phyloP scores from a whole-genome alignment of 35 echinoderm and acorn worm species.

The Apostichopus parvimensis region DNA sequence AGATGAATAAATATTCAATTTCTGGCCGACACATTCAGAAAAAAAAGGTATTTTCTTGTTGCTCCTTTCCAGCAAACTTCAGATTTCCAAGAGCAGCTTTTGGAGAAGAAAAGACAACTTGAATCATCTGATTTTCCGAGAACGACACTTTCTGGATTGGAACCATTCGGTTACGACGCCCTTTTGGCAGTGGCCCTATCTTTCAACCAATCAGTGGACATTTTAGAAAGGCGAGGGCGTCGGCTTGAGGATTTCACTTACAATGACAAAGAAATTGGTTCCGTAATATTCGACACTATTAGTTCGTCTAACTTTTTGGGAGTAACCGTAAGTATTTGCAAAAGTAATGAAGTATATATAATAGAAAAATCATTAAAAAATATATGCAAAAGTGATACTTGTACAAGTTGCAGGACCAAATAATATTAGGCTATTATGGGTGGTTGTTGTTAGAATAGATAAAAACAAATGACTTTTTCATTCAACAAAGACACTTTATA shows the following conservation, averaged over 20 bases:
- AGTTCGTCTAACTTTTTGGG: neutral
- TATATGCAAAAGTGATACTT: neutral
- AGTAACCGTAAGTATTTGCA: conserved; percentile 18
- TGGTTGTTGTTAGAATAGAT: too few species aligned
- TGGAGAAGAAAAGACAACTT: neutral
- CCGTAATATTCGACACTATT: neutral
- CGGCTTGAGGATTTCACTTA: conserved; percentile 28
- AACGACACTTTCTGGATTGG: neutral
- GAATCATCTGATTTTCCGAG: neutral
- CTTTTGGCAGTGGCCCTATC: conserved; percentile 10
- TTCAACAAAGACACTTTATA: too few species aligned
- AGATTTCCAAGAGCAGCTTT: neutral
- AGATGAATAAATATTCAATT: too few species aligned
- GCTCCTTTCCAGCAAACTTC: neutral
- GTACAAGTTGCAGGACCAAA: neutral
- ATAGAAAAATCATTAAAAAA: too few species aligned
- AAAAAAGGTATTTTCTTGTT: neutral
- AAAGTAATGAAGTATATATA: too few species aligned
- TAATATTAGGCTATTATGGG: neutral
- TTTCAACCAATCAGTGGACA: neutral
- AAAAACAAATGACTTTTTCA: too few species aligned
- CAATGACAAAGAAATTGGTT: neutral
- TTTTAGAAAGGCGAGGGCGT: neutral
- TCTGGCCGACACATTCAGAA: too few species aligned
- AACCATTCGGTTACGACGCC: conserved; percentile 33